Percentiles rank a stretch among this genome's conserved stretches.
Evolutionary conservation across 2,888 invertebrate species (phyloP).

Genomic region (Volucella zonaria): DNA sequence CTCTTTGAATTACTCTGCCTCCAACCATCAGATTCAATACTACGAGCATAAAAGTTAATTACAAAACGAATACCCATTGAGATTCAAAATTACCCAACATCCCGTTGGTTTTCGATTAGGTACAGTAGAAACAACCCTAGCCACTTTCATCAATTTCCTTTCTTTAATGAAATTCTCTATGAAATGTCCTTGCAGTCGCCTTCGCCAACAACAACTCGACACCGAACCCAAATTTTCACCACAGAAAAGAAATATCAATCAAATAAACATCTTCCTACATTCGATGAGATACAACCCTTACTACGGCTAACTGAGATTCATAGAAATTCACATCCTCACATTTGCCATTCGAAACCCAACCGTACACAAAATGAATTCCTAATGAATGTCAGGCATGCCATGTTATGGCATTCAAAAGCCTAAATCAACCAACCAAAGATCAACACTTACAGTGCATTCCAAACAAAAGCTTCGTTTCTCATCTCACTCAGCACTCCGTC

Average conservation of each 20-base stretch:
- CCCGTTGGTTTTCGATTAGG: no score
- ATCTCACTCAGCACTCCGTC: conserved; percentile 3
- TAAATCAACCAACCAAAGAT: conserved; percentile 69
- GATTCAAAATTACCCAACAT: no score
- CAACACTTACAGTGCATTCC: conserved; percentile 69
- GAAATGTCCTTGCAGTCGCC: no score
- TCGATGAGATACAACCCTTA: conserved; percentile 3
- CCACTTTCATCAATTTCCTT: no score
- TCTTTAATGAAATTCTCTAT: no score
- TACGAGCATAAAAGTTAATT: no score
- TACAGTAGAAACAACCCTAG: no score
- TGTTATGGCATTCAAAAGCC: conserved; percentile 68
- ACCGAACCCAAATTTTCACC: no score
- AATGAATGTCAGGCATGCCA: conserved; percentile 67
- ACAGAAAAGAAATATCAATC: conserved; percentile 27
- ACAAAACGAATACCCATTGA: no score
- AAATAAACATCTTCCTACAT: conserved; percentile 30
- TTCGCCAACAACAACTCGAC: no score
- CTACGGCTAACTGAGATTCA: background rate
- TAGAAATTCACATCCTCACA: conserved; percentile 6
- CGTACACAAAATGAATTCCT: conserved; percentile 68
- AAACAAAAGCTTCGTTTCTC: conserved; percentile 46
- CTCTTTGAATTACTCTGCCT: no score
- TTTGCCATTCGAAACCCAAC: conserved; percentile 29
- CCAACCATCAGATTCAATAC: no score